phyloP scores from a whole-genome alignment of 2,113 vertebrate genomes.

The Micronycteris hirsuta region DNA sequence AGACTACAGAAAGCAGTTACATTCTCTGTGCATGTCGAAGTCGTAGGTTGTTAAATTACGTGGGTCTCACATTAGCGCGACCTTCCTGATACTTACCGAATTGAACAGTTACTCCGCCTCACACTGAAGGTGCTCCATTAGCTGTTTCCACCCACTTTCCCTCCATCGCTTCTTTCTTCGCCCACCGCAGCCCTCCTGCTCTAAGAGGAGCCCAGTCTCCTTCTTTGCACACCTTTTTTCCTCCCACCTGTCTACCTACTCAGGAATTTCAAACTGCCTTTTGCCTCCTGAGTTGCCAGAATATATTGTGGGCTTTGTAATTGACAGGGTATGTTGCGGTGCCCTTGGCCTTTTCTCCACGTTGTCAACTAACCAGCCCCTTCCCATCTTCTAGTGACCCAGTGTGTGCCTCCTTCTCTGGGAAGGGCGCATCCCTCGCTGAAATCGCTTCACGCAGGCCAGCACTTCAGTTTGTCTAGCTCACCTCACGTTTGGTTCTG shows the following conservation, averaged over 20 bases:
- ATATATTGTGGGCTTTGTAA: neutral
- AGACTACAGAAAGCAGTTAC: neutral
- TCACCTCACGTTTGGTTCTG: neutral
- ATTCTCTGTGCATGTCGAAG: neutral
- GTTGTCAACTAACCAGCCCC: neutral
- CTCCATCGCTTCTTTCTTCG: neutral
- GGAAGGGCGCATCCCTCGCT: neutral
- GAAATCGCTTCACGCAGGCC: neutral
- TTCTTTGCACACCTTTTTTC: neutral
- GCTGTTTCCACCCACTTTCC: neutral
- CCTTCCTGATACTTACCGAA: neutral
- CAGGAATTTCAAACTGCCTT: neutral
- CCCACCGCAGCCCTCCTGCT: neutral
- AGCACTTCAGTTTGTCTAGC: neutral
- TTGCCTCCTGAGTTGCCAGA: neutral
- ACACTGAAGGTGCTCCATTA: neutral
- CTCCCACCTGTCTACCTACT: neutral
- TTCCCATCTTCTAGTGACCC: neutral
- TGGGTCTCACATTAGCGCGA: neutral
- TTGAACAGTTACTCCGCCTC: neutral
- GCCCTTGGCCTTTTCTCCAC: neutral
- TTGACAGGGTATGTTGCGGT: neutral
- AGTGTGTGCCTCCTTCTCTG: neutral
- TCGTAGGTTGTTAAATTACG: neutral
- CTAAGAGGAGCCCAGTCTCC: neutral